These are phyloP conservation scores for Goniozus legneri DNA, from an alignment of 1,140 invertebrate genomes.

Conservation along the genomic window DNA sequence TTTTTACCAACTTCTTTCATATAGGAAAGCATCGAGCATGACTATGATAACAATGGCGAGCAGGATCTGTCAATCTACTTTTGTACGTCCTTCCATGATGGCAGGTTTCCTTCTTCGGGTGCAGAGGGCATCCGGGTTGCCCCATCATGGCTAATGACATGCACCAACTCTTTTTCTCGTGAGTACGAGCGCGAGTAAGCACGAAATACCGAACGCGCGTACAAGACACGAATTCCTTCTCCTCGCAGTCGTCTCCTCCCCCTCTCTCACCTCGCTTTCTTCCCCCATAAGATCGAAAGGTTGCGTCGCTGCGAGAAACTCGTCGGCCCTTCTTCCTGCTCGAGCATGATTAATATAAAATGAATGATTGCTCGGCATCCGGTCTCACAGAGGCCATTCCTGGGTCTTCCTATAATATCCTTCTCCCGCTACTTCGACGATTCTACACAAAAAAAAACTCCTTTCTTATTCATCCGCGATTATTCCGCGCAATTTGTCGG, in stretches of 20 bases:
- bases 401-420: slow-evolving; percentile 18
- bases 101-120: slow-evolving; percentile 36
- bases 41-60: slow-evolving; percentile 46
- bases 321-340: slow-evolving; percentile 27
- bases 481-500: slow-evolving; percentile 53
- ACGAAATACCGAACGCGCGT: slow-evolving; percentile 27
- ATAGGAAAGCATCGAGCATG: slow-evolving; percentile 46
- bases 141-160: slow-evolving; percentile 49
- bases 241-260: slow-evolving; percentile 8
- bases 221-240: slow-evolving; percentile 18
- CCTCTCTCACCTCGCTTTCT: background rate
- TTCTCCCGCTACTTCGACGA: slow-evolving; percentile 4
- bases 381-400: slow-evolving; percentile 38
- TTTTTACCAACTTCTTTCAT: slow-evolving; percentile 15
- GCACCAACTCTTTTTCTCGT: slow-evolving; percentile 38
- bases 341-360: slow-evolving; percentile 52
- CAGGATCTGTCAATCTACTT: slow-evolving; percentile 52
- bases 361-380: slow-evolving; percentile 52
- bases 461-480: slow-evolving; percentile 37
- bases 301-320: slow-evolving; percentile 16
- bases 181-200: no score
- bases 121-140: slow-evolving; percentile 41
- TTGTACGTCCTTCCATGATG: slow-evolving; percentile 43
- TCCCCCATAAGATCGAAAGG: no score
- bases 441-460: no score